Base-by-base conservation (phyloP, 92 coral and sea anemone species). In the Umimayanthus chanpuru region DNA sequence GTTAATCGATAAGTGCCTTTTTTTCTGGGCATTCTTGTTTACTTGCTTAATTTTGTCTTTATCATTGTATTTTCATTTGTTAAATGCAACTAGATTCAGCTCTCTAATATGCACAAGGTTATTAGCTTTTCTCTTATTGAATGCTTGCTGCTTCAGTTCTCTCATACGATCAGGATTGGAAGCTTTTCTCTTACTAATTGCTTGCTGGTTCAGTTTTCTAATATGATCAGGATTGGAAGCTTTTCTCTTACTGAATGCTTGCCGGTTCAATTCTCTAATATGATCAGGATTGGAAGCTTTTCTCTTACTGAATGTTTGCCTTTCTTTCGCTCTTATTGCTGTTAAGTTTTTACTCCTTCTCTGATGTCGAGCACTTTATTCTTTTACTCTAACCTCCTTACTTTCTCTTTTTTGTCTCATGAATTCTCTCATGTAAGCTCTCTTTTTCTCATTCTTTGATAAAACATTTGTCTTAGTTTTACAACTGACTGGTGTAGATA, bases 341-440 rank as follows among this genome's bases (percentile, higher is more conserved):
- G 82, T 85, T 80, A 44, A 81, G 25, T 81, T 73, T 82, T 67
- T 87, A 36, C 76, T 81, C 72, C 93, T 91, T 91, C 76, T 91
- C 67, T 74, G 15, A 36, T 85, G 89, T 81, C 66, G 78, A 88
- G 88, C 91, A 53, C 29, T 79, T 18, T 85, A 65, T 28, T 91
- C 79, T 30, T 91, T 76, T 32, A 74, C 76, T 88, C 91, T 88
- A 72, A 65, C 79, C 56, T 80, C 81, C 36, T 73, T 73, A 79
- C 58, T 86, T 86, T 73, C 55, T 18, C 81, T 86, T 88, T 76
- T 89, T 56, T 56, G 77, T 84, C 43, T 83, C 65, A 89, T 89
- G 30, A 2, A 32, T 32, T 90, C 87, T 79, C 78, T 90, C 89
- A 66, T 85, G 36, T 85, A 67, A 85, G 85, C 89, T 82, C 77